Evolutionary conservation across 92 coral and sea anemone genomes (phyloP).

Genomic region (Zoanthus solanderi): DNA sequence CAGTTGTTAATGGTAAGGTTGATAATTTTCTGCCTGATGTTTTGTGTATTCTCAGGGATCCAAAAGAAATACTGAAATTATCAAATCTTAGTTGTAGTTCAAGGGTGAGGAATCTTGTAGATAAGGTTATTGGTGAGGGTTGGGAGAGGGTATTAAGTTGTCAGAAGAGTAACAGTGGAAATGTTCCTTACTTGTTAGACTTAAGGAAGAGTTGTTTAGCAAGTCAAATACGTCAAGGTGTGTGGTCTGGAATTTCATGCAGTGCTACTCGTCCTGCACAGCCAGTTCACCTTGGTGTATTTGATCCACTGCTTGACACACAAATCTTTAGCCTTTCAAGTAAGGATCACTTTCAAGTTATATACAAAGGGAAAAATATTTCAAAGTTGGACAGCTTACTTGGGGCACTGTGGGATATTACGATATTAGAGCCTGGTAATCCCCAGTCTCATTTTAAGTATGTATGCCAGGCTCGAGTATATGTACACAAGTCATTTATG

Average conservation of each 20-base stretch:
- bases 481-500: constrained; percentile 36
- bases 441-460: constrained; percentile 55
- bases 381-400: constrained; percentile 30
- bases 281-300: constrained; percentile 47
- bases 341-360: constrained; percentile 17
- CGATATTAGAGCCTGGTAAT: constrained; percentile 49
- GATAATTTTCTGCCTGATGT: not conserved
- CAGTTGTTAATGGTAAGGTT: not conserved
- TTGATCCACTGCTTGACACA: constrained; percentile 53
- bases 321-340: constrained; percentile 45
- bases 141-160: constrained; percentile 48
- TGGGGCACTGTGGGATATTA: constrained; percentile 51
- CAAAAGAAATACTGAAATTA: not conserved
- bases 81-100: not conserved
- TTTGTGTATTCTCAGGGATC: not conserved
- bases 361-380: constrained; percentile 40
- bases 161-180: constrained; percentile 34
- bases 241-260: constrained; percentile 49
- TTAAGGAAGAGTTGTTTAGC: constrained; percentile 53
- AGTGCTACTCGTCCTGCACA: constrained; percentile 56
- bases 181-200: constrained; percentile 41
- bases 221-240: constrained; percentile 54
- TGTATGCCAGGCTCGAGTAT: constrained; percentile 39
- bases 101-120: constrained; percentile 3
- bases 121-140: constrained; percentile 33